phyloP scores from a whole-genome alignment of 2,888 invertebrate genomes.

The Acrobasis suavella region DNA sequence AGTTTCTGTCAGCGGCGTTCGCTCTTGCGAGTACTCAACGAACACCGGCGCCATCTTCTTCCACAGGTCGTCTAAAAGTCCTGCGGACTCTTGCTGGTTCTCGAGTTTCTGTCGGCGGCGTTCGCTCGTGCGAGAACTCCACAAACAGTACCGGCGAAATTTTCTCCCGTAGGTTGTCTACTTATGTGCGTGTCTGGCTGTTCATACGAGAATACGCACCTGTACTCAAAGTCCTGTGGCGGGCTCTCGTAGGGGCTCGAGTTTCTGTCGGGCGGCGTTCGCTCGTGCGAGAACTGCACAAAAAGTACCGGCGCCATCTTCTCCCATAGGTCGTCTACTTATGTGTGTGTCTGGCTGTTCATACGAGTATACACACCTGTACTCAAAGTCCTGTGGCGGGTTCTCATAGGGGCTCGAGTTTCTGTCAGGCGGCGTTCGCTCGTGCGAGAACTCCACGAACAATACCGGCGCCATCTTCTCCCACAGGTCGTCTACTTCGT shows the following conservation, averaged over 20 bases:
- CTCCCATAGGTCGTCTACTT: constrained; percentile 49
- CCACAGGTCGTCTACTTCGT: constrained; percentile 51
- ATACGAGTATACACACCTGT: constrained; percentile 55
- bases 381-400: constrained; percentile 63
- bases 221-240: constrained; percentile 64
- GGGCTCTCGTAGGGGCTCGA: constrained; percentile 63
- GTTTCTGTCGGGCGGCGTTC: constrained; percentile 49
- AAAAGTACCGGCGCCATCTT: constrained; percentile 56
- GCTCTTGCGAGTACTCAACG: constrained; percentile 56
- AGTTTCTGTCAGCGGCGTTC: constrained; percentile 44
- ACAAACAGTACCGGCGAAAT: no score
- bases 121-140: no score
- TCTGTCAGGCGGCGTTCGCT: constrained; percentile 51
- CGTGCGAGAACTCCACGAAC: constrained; percentile 54
- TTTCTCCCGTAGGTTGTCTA: no score
- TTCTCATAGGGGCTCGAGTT: constrained; percentile 58
- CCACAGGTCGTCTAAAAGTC: constrained; percentile 56
- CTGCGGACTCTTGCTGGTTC: no score
- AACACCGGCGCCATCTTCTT: constrained; percentile 53
- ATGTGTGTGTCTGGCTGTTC: no score
- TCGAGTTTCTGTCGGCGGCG: constrained; percentile 44
- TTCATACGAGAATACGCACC: constrained; percentile 50
- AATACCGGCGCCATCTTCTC: constrained; percentile 54
- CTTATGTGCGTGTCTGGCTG: no score
- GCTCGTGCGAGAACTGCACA: constrained; percentile 56